phyloP scores from a whole-genome alignment of 2,113 vertebrate genomes.

The Rousettus leschenaultii region DNA sequence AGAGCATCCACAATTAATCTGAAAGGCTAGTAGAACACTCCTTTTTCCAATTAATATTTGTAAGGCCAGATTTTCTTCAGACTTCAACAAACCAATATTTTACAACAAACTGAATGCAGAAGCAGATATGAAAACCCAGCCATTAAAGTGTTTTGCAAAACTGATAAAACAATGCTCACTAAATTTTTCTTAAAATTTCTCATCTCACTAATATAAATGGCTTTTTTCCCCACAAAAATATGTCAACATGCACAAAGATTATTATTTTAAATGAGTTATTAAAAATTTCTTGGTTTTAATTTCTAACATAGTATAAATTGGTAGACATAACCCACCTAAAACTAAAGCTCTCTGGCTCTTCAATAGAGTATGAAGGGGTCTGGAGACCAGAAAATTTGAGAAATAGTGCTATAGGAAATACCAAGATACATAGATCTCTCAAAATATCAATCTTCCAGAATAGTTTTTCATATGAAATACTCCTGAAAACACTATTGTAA shows the following conservation, averaged over 20 bases:
- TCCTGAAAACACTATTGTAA: conserved; percentile 12
- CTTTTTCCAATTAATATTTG: neutral
- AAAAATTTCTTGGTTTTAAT: neutral
- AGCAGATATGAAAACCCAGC: neutral
- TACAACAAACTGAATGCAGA: neutral
- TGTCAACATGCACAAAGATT: neutral
- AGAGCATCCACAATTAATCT: neutral
- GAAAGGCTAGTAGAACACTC: neutral
- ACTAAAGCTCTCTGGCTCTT: neutral
- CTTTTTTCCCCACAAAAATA: neutral
- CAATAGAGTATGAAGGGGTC: neutral
- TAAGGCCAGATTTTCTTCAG: neutral
- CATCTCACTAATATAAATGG: neutral
- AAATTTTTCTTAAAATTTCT: neutral
- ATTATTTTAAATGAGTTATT: neutral
- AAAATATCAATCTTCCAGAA: neutral
- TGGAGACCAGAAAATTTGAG: neutral
- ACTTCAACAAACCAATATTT: neutral
- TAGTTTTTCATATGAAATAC: neutral
- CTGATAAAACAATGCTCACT: neutral
- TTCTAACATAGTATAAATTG: neutral
- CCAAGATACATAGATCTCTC: neutral
- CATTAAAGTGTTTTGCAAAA: neutral
- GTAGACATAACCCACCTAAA: neutral
- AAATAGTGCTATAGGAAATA: neutral